These are phyloP conservation scores for Platycnemis pennipes DNA, from an alignment of 2,888 invertebrate species.

Conservation along the genomic window DNA sequence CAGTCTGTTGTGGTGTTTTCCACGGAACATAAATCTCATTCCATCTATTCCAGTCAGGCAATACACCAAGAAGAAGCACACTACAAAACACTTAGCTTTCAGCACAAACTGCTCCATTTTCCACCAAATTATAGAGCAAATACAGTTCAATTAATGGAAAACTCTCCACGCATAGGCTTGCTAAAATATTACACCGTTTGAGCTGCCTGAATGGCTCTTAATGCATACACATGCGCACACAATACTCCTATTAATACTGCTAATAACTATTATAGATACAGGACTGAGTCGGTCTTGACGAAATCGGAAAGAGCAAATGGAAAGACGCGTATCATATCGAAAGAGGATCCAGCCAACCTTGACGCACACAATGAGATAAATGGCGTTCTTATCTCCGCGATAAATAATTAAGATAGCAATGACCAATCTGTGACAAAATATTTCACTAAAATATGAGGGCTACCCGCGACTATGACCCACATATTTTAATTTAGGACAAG, in stretches of 20 bases:
- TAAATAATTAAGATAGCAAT: background rate
- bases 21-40: conserved; percentile 4
- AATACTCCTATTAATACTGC: background rate
- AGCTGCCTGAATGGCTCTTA: too few species aligned
- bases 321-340: background rate
- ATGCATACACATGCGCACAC: background rate
- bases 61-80: background rate
- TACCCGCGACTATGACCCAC: background rate
- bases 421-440: background rate
- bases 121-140: background rate
- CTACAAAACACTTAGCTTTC: background rate
- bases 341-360: background rate
- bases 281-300: background rate
- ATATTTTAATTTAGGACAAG: background rate
- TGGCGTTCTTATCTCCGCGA: background rate
- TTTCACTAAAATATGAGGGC: background rate
- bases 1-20: conserved; percentile 22
- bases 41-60: background rate
- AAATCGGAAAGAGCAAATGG: background rate
- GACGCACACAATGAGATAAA: background rate
- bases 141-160: background rate
- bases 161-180: background rate
- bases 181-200: too few species aligned
- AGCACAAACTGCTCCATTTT: background rate
- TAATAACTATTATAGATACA: background rate